Conservation (phyloP, 2,113 vertebrate genomes). For the Archilochus colubris region DNA sequence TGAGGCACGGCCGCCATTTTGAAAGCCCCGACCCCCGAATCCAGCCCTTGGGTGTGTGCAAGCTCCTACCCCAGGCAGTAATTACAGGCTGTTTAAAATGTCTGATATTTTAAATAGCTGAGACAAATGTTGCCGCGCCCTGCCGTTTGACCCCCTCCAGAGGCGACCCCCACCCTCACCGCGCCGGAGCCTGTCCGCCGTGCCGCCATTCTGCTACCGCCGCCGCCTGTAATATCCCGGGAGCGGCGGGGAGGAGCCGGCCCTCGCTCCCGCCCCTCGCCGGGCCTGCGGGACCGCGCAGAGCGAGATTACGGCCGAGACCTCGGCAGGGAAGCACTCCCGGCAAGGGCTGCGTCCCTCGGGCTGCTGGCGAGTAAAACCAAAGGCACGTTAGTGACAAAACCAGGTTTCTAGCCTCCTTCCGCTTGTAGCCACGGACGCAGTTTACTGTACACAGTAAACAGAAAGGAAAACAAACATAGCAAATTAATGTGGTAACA, state of each 20-base stretch:
- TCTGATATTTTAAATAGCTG: too few relatives aligned
- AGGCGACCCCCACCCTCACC: neutral
- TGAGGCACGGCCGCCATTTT: too few relatives aligned
- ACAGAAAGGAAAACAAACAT: accelerated
- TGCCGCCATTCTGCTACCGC: neutral
- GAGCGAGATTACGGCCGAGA: too few relatives aligned
- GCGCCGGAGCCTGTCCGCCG: neutral
- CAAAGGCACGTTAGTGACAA: neutral
- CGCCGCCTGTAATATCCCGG: neutral
- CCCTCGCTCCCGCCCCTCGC: neutral
- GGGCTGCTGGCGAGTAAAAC: neutral
- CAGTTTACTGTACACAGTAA: neutral
- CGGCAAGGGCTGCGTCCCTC: accelerated
- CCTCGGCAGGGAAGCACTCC: accelerated
- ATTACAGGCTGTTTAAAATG: neutral
- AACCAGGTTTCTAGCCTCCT: too few relatives aligned
- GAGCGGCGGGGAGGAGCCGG: neutral
- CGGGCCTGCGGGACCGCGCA: neutral
- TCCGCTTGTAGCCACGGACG: too few relatives aligned
- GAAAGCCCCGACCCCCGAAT: too few relatives aligned
- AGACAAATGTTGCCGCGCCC: neutral
- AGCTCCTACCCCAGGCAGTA: neutral
- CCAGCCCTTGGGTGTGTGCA: too few relatives aligned
- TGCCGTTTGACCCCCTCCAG: neutral
- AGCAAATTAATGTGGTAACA: neutral